These are phyloP conservation scores for Parnassius apollo DNA, from an alignment of 2,888 invertebrate species.

Conservation along the genomic window DNA sequence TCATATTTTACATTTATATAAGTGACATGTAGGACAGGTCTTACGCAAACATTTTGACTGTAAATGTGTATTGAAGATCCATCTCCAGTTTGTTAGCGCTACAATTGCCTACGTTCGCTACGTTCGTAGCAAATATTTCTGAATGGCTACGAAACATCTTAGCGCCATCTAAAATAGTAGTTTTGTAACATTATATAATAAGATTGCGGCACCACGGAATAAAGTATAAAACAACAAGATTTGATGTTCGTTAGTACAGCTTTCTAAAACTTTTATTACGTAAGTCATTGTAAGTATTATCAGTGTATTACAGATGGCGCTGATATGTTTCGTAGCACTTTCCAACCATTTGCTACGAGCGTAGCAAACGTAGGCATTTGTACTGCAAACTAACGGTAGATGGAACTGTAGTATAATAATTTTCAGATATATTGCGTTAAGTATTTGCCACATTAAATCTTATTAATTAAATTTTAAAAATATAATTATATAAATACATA, in stretches of 20 bases:
- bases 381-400: neutral
- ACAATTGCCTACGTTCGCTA: constrained; percentile 4
- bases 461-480: no score
- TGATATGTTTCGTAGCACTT: neutral
- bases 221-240: no score
- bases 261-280: no score
- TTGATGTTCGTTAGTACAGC: no score
- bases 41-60: neutral
- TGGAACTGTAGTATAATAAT: neutral
- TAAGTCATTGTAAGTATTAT: no score
- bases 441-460: no score
- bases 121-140: neutral
- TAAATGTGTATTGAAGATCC: neutral
- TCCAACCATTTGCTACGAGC: neutral
- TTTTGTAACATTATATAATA: no score
- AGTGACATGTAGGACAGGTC: no score
- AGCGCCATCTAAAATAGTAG: constrained; percentile 7
- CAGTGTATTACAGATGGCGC: constrained; percentile 6
- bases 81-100: neutral
- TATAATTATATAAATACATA: no score
- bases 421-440: neutral
- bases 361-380: constrained; percentile 5
- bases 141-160: neutral
- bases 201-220: no score
- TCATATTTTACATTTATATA: no score